A percentile compares a stretch with the other conserved stretches of the same genome.
Conservation (phyloP, 2,888 invertebrate species). For the Cantharis rufa region DNA sequence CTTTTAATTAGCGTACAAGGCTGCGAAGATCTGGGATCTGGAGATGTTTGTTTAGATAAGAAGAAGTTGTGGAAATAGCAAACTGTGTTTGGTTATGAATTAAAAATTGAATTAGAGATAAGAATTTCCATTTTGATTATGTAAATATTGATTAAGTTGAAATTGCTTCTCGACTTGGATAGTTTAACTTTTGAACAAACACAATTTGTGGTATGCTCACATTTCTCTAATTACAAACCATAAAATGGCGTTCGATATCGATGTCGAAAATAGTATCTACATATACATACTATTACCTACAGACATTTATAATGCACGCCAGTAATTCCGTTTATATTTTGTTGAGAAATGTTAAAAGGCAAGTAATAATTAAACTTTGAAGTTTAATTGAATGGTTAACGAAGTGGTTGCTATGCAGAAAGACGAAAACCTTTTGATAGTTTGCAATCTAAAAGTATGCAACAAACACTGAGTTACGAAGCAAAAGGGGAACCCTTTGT, state of each 20-base stretch:
- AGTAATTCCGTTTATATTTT: neutral
- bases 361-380: conserved; percentile 19
- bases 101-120: neutral
- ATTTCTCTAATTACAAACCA: neutral
- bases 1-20: neutral
- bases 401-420: conserved; percentile 5
- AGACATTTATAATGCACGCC: neutral
- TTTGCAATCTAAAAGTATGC: conserved; percentile 36
- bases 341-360: neutral
- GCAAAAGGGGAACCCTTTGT: conserved; percentile 38
- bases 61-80: neutral
- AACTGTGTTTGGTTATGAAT: neutral
- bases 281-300: neutral
- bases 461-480: conserved; percentile 34
- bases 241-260: neutral
- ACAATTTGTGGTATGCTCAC: neutral
- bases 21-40: neutral
- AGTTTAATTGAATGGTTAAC: conserved; percentile 24
- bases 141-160: neutral
- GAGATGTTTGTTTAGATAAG: neutral
- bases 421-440: conserved; percentile 14
- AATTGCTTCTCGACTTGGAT: neutral
- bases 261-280: neutral
- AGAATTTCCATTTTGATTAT: neutral
- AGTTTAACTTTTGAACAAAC: neutral